Percentiles rank a stretch among this genome's conserved stretches.
These are phyloP conservation scores for Mustelus asterias DNA, from an alignment of 2,113 vertebrate species.

Conservation along the genomic window DNA sequence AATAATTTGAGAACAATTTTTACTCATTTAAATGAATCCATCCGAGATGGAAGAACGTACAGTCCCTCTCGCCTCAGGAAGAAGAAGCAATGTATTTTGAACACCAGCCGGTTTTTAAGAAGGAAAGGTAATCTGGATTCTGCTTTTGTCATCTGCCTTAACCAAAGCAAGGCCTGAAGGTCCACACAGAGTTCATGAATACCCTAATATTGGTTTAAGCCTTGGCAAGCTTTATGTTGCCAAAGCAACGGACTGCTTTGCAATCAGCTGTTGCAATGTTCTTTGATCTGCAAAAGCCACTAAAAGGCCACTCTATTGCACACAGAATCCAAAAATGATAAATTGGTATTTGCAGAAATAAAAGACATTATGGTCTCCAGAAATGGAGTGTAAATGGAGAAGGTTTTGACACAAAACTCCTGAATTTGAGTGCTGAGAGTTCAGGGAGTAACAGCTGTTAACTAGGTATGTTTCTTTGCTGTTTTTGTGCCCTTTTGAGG, in stretches of 20 bases:
- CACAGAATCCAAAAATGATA: not conserved
- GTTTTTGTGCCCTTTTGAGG: not conserved
- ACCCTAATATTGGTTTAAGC: not conserved
- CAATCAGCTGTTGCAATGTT: not conserved
- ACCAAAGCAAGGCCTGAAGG: not conserved
- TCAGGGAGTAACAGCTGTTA: not conserved
- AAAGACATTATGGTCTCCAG: not conserved
- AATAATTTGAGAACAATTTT: not conserved
- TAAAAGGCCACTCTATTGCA: not conserved
- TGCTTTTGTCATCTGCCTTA: not conserved
- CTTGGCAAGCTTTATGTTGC: slow-evolving; percentile 1
- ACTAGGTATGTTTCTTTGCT: not conserved
- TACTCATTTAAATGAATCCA: not conserved
- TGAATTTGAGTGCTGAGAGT: not conserved
- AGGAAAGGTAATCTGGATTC: not conserved
- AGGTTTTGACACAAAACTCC: not conserved
- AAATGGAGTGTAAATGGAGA: not conserved
- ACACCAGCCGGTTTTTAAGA: not conserved
- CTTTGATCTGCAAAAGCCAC: not conserved
- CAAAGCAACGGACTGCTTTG: not conserved
- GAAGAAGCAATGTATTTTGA: not conserved
- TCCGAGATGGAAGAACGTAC: not conserved
- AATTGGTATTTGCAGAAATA: slow-evolving; percentile 24
- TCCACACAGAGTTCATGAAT: not conserved
- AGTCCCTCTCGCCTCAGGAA: not conserved